Evolutionary conservation across 2,797 vertebrate genomes (phyloP), one percentile per base, ranked within the genome.

Genomic region (Oophaga sylvatica): DNA sequence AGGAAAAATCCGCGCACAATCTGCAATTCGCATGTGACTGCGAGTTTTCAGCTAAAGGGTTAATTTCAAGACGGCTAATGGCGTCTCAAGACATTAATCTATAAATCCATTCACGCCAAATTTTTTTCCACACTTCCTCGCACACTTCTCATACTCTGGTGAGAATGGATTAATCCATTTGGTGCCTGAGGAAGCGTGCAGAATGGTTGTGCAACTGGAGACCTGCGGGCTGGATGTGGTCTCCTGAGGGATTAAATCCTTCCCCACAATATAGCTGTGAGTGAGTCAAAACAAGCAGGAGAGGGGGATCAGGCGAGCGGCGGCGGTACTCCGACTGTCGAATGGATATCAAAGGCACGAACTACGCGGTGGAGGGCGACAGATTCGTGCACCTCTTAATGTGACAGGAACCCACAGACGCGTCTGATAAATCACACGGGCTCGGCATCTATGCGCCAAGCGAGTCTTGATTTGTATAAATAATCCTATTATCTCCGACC

Each of bases 161-260:
- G 84, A 85, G 83, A 86, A 85, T 86, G 88, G 83, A 89, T 89
- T 89, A 89, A 89, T 89, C 88, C 84, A 71, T 81, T 85, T 81
- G 62, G 79, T 86, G 88, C 84, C 88, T 48, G 80, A 82, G 84
- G 75, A 89, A 83, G 80, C 80, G 76, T 87, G 75, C 77, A 85
- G 63, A 86, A 78, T 63, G 81, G 80, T 89, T 80, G 81, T 86
- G 75, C 84, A 83, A 79, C 75, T 86, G 80, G 80, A 87, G 84
- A 86, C 75, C 84, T 83, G 80, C 57, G 88, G 88, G 84, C 84
- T 83, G 45, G 57, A 86, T 87, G 80, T 65, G 63, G 84, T 86
- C 88, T 80, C 81, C 80, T 70, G 80, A 57, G 88, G 84, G 88
- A 89, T 89, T 89, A 89, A 89, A 86, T 86, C 88, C 88, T 86